Evolutionary conservation across 2,888 invertebrate genomes (phyloP), one percentile per base, ranked within the genome.

Genomic region (Parnassius smintheus): DNA sequence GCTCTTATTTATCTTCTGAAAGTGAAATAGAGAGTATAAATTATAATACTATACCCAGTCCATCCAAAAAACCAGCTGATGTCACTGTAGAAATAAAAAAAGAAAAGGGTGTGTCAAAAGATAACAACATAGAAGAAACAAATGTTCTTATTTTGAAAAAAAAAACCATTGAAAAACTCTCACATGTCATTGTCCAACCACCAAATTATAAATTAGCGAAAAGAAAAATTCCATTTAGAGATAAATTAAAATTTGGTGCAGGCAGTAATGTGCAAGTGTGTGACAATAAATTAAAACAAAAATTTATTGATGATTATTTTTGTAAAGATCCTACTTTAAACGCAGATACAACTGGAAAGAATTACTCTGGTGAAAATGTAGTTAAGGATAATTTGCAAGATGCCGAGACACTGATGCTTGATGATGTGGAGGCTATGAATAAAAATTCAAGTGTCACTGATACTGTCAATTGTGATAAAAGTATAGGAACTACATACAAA

Each of bases 101-200:
- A 42, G 56, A 64, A 64, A 64, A 52, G 59, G n/a, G n/a, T n/a
- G n/a, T n/a, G n/a, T 42, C 59, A 18, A 45, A 46, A 42, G 58
- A 64, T 18, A 4, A 77, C 71, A 75, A 69, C 65, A 68, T 69
- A 76, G 83, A 84, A 76, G 78, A 83, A 75, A 71, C 79, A 72
- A 88, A 84, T 78, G 81, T 91, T 91, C 91, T 89, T 80, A 88
- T 88, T 91, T 90, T 90, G 77, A 91, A 91, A 64, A 86, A 87
- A 72, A 80, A 87, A 78, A 86, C 85, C 80, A 83, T 86, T 78
- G 84, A 86, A 73, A 87, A 85, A 77, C 78, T 89, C 72, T 83
- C 85, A 61, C 85, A 88, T 82, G 87, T 88, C 83, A 89, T 85
- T 78, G 81, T 89, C 70, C 88, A 90, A 73, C 88, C 89, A 83